phyloP scores from a whole-genome alignment of 2,888 invertebrate genomes.

The Chelonus formosanus region DNA sequence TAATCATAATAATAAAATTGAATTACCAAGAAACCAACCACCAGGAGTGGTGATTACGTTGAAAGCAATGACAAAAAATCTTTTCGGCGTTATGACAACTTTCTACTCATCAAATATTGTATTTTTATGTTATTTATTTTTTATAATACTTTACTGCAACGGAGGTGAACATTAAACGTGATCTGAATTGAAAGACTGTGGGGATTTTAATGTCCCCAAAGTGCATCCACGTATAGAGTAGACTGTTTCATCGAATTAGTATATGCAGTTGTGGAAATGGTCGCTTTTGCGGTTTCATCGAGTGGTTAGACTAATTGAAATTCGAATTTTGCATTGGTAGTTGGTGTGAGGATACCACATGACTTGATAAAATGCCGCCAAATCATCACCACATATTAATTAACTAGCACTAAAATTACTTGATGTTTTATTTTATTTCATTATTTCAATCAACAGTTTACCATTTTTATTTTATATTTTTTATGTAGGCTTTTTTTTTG shows the following conservation, averaged over 20 bases:
- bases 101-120: slow-evolving; percentile 7
- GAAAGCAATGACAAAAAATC: neutral
- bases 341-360: slow-evolving; percentile 12
- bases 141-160: neutral
- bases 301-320: slow-evolving; percentile 28
- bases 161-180: slow-evolving; percentile 11
- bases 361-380: slow-evolving; percentile 16
- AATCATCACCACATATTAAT: slow-evolving; percentile 20
- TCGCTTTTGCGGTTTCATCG: slow-evolving; percentile 21
- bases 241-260: slow-evolving; percentile 22
- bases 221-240: slow-evolving; percentile 8
- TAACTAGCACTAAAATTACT: slow-evolving; percentile 2
- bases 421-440: neutral
- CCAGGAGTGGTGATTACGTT: neutral
- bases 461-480: neutral
- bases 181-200: slow-evolving; percentile 10
- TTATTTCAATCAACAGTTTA: slow-evolving; percentile 1
- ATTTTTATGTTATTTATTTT: neutral
- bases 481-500: no score
- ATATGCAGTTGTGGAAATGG: slow-evolving; percentile 23
- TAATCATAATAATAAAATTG: slow-evolving; percentile 13
- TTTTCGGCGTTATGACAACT: neutral
- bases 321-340: slow-evolving; percentile 22
- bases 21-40: neutral
- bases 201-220: slow-evolving; percentile 14